phyloP scores from a whole-genome alignment of 2,113 vertebrate genomes.

The Nipponia nippon region DNA sequence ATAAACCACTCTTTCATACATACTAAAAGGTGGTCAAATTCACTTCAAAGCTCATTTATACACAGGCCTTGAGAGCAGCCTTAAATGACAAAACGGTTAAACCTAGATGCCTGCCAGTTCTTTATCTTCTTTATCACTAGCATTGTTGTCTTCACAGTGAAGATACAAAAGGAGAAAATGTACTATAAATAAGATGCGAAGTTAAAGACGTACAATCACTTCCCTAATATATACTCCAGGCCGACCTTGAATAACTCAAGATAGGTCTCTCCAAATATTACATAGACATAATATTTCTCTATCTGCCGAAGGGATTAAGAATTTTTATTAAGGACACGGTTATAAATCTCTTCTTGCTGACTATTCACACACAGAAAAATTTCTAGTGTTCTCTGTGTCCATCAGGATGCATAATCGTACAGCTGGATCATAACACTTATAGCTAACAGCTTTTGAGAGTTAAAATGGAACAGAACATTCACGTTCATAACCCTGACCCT shows the following conservation, averaged over 20 bases:
- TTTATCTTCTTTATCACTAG: slow-evolving; percentile 23
- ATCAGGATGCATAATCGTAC: not conserved
- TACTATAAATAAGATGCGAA: not conserved
- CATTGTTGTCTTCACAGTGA: not conserved
- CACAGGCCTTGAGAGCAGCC: not conserved
- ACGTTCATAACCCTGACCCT: not conserved
- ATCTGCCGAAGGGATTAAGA: not conserved
- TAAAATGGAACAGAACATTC: not conserved
- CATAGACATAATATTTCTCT: not conserved
- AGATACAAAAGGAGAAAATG: not conserved
- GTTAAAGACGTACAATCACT: not conserved
- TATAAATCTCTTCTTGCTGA: not conserved
- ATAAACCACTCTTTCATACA: not conserved
- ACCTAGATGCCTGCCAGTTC: not conserved
- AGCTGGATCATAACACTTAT: not conserved
- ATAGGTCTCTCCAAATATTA: not conserved
- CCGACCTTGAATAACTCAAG: slow-evolving; percentile 21
- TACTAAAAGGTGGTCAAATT: not conserved
- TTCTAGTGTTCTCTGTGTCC: not conserved
- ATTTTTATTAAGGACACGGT: not conserved
- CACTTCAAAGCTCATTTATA: not conserved
- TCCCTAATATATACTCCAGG: not conserved
- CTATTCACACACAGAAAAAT: not conserved
- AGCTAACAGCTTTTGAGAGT: not conserved
- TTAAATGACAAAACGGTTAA: not conserved